Evolutionary conservation across 1,140 invertebrate genomes (phyloP).

Genomic region (Megalopta genalis): DNA sequence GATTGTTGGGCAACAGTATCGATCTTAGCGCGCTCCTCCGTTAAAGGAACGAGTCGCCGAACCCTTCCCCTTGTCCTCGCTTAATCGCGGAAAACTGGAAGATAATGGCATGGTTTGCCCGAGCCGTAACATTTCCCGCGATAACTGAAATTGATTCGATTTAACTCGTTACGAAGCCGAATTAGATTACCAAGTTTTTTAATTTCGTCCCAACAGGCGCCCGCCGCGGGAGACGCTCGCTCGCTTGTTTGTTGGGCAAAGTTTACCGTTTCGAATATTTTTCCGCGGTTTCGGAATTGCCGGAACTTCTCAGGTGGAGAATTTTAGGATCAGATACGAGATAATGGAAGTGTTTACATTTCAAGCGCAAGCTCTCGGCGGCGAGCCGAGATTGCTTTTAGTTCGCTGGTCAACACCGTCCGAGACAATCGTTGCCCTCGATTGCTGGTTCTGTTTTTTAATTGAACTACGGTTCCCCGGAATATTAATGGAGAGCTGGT

Average conservation of each 20-base stretch:
- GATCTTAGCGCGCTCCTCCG: neutral
- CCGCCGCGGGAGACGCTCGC: neutral
- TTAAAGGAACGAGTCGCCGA: neutral
- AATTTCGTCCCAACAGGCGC: neutral
- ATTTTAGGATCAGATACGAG: too few relatives aligned
- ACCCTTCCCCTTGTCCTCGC: neutral
- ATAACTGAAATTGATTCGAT: conserved; percentile 16
- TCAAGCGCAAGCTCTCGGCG: too few relatives aligned
- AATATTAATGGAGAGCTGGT: too few relatives aligned
- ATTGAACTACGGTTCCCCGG: too few relatives aligned
- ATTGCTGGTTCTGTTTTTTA: too few relatives aligned
- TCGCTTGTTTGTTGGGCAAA: neutral
- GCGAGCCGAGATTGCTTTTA: too few relatives aligned
- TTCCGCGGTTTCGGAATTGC: neutral
- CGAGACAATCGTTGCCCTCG: too few relatives aligned
- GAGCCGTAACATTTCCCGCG: neutral
- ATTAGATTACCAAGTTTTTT: conserved; percentile 4
- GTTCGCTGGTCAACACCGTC: too few relatives aligned
- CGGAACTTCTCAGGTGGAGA: neutral
- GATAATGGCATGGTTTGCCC: neutral
- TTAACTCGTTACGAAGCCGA: neutral
- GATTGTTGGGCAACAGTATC: too few relatives aligned
- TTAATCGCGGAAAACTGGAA: neutral
- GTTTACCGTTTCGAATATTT: neutral
- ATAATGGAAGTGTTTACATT: too few relatives aligned